Percentiles rank a stretch among this genome's conserved stretches.
These are phyloP conservation scores for Amia ocellicauda DNA, from an alignment of 2,113 vertebrate species.

Conservation along the genomic window DNA sequence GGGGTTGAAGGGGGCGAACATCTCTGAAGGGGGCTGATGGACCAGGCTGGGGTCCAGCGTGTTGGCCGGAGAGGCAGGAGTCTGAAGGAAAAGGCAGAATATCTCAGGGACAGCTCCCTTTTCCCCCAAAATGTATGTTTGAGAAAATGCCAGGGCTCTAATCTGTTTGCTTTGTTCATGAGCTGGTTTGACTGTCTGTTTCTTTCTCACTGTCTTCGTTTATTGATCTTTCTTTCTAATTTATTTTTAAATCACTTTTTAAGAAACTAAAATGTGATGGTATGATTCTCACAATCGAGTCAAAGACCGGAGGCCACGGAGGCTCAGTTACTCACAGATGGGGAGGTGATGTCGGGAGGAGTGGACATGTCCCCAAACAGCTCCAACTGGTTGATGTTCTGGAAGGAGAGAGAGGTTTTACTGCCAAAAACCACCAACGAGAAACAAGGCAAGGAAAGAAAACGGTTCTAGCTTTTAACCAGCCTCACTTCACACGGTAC, in stretches of 20 bases:
- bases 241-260: neutral
- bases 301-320: too few species aligned
- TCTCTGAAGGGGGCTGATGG: slow-evolving; percentile 84
- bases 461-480: slow-evolving; percentile 14
- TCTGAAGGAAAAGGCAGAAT: slow-evolving; percentile 56
- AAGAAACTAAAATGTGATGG: slow-evolving; percentile 1
- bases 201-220: too few species aligned
- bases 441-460: slow-evolving; percentile 16
- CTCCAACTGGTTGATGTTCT: slow-evolving; percentile 98
- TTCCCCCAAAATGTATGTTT: too few species aligned
- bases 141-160: too few species aligned
- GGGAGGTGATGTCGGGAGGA: slow-evolving; percentile 95
- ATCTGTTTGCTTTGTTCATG: too few species aligned
- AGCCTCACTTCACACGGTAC: slow-evolving; percentile 26
- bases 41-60: slow-evolving; percentile 86
- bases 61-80: slow-evolving; percentile 94
- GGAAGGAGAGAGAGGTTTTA: slow-evolving; percentile 39
- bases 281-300: too few species aligned
- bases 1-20: slow-evolving; percentile 88
- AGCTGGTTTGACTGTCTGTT: too few species aligned
- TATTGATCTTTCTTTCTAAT: neutral
- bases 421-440: neutral
- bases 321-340: slow-evolving; percentile 89
- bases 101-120: neutral
- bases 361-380: slow-evolving; percentile 99